Percentiles rank a stretch among this genome's conserved stretches.
Conservation (phyloP, 2,113 vertebrate genomes). For the Struthidea cinerea region DNA sequence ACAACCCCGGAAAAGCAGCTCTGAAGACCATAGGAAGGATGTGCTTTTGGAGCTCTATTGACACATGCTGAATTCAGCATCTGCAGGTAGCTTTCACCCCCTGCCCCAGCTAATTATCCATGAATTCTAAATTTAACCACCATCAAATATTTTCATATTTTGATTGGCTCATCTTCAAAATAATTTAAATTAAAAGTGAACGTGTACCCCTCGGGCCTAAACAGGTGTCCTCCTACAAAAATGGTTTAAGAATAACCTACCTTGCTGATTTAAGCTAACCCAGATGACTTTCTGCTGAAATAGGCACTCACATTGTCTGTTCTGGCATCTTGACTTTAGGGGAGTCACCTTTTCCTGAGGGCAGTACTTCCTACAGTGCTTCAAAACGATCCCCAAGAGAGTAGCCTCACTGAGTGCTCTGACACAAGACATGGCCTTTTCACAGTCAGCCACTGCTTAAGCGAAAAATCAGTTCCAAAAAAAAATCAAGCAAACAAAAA, state of each 20-base stretch:
- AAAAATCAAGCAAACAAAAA: not conserved
- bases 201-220: not conserved
- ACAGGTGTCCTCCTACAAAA: not conserved
- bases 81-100: not conserved
- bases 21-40: not conserved
- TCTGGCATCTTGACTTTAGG: not conserved
- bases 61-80: not conserved
- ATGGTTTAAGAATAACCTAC: not conserved
- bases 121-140: constrained; percentile 17
- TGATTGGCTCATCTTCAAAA: constrained; percentile 20
- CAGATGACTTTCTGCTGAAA: not conserved
- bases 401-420: not conserved
- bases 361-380: not conserved
- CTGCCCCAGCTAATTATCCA: not conserved
- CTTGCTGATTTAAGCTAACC: not conserved
- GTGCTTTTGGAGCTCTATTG: not conserved
- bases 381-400: not conserved
- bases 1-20: not conserved
- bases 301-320: not conserved
- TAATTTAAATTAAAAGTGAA: constrained; percentile 9
- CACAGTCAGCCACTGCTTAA: not conserved
- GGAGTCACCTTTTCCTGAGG: not conserved
- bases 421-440: not conserved
- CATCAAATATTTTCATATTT: constrained; percentile 25
- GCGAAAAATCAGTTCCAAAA: not conserved